Evolutionary conservation across 2,797 vertebrate genomes (phyloP).

Genomic region (Ispidina lecontei): DNA sequence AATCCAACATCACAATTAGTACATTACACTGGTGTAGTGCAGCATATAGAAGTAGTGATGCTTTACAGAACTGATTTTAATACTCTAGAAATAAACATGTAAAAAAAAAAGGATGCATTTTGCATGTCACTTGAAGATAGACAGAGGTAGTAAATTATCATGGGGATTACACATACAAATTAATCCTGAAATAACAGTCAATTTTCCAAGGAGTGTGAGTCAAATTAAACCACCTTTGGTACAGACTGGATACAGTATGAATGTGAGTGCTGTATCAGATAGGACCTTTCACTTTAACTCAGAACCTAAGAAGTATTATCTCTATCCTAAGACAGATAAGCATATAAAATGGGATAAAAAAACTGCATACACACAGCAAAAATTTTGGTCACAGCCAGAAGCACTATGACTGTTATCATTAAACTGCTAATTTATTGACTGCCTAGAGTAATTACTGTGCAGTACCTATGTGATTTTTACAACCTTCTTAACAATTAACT

Average conservation of each 20-base stretch:
- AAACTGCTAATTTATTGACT: not conserved
- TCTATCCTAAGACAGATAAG: not conserved
- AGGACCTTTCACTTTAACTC: not conserved
- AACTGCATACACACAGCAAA: not conserved
- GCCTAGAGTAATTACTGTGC: not conserved
- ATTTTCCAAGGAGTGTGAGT: not conserved
- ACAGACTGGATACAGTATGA: rapidly evolving
- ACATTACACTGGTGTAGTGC: not conserved
- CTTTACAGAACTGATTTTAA: not conserved
- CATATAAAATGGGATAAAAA: not conserved
- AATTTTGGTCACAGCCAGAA: not conserved
- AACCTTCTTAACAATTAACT: conserved; percentile 26
- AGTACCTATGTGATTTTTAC: not conserved
- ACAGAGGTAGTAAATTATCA: not conserved
- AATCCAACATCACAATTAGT: not conserved
- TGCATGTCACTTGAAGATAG: not conserved
- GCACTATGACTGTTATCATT: not conserved
- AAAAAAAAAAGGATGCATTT: not conserved
- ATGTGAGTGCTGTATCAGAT: not conserved
- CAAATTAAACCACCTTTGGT: not conserved
- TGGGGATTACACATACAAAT: not conserved
- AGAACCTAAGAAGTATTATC: not conserved
- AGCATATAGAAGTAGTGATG: not conserved
- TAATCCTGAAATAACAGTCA: not conserved
- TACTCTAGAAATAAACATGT: not conserved